Base-by-base conservation (phyloP, 2,888 invertebrate species). In the Anticlea derivata region DNA sequence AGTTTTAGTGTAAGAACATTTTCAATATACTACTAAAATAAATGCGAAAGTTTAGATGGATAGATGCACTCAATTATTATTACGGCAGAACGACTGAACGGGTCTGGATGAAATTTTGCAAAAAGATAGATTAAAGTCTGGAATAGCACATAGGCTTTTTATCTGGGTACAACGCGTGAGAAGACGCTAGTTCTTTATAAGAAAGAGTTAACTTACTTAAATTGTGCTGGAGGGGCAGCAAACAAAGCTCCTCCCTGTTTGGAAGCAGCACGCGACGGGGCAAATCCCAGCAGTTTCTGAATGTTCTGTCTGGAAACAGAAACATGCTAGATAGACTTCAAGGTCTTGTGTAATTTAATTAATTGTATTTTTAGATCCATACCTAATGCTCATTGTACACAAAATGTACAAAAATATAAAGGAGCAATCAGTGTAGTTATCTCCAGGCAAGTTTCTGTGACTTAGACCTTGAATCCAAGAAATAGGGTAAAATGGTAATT, bases 331-430 rank as follows among this genome's bases (percentile, higher is more conserved):
- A n/a, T 43, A 4, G n/a, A 33, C 8, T 17, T 20, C 23, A 41
- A 23, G 7, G 8, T 1, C 1, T 13, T 20, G 1, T 7, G 29
- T 3, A 17, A 40, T 17, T 27, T 13, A 27, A 10, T 5, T 10
- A 27, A 4, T 27, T 24, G 29, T 33, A 37, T 29, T 23, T 34
- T 93, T 93, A 92, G 95, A 96, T 17, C 30, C 50, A 23, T 37
- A 60, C 92, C 97, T 93, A 60, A 99, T 99, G 35, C 99, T 99
- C 99, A 99, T 99, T 22, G 99, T 99, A 85, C 99, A 99, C 44
- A 99, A 92, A 75, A 99, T 99, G 83, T 99, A 99, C 47, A 99
- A 92, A 84, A 99, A 99, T 75, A 99, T 99, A 79, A 99, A 99
- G 1, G 99, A 99, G 78, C 99, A 99, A 76, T 99, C 99, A 2